Evolutionary conservation across 2,797 vertebrate species (phyloP), one percentile per base, ranked within the genome.

Genomic region (Channallabes apus): DNA sequence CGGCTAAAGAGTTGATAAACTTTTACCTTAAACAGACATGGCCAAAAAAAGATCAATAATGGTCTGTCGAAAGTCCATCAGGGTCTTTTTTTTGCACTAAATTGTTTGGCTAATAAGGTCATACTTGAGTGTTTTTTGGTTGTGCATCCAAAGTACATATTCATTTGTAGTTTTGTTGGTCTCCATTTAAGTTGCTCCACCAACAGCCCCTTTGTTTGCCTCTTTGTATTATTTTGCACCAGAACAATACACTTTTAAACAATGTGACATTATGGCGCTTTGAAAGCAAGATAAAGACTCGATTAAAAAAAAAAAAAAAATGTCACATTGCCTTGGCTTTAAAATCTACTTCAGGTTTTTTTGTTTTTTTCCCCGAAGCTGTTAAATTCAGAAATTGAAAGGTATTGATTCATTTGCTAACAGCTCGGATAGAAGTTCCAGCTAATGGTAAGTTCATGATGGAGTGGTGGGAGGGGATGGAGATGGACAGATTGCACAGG

Each of bases 381-480:
- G n/a, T 29, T 65, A 27, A 27, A 65, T 65, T 65, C 64, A 17
- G 8, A 12, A 67, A 67, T 17, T 4, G 15, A 15, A 67, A 67
- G 14, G 14, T 67, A 29, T 67, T 32, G 27, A 67, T 18, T 29
- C 15, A 32, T 67, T 32, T 67, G 65, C 29, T 32, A 64, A 11
- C 62, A 65, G 62, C 62, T 65, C 4, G 14, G 62, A 29, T n/a
- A 15, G n/a, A 12, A 65, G n/a, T 29, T 65, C 62, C 62, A 65
- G n/a, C 62, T 15, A 65, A 22, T 61, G 59, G 27, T 27, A 27
- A 4, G 12, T 29, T 27, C 15, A 84, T 82, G 56, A 73, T 59
- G 46, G n/a, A 82, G 54, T 85, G 64, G 35, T n/a, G 83, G 65
- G 79, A 75, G 61, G 69, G 77, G 86, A 80, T 67, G n/a, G 84